Base-by-base conservation (phyloP, 2,113 vertebrate genomes). In the Myiozetetes cayanensis region DNA sequence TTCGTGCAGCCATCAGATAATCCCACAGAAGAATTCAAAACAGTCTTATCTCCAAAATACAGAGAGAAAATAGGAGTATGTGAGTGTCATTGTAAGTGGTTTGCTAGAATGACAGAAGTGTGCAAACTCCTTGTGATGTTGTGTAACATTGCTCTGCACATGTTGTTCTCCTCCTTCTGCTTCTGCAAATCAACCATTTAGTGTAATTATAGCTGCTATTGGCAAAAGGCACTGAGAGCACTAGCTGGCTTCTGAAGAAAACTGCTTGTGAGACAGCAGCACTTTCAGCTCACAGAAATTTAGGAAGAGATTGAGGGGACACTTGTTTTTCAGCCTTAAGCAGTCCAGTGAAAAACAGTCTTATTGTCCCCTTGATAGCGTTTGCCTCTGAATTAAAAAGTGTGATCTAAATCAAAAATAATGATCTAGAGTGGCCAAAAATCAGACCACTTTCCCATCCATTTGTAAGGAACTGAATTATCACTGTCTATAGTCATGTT, bases 101-200 rank as follows among this genome's bases (percentile, higher is more conserved):
- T 96, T 88, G 44, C 72, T 87, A 49, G 76, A 86, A 67, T 66
- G 62, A 83, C 83, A 94, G 77, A 88, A 92, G 78, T 76, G 81
- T 92, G 80, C 50, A 94, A 85, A 95, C 89, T 93, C 87, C 65
- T 93, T 65, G n/a, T 0, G 10, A 11, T 93, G 80, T 93, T 96
- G 74, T 83, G 37, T 90, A 93, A 95, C 73, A 82, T 35, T 68
- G 41, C 28, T 86, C 75, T 79, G 84, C 44, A 93, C 68, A 90
- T 78, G 74, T 82, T 90, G 93, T 96, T 80, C 91, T 95, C 52
- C 50, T 95, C 82, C 87, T 94, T 74, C 86, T 93, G 85, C 67
- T 72, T 71, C 91, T 93, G 72, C 67, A 91, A 96, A 92, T 85
- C 90, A 93, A 59, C 80, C 16, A 73, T 86, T 94, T 90, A 75